phyloP scores from a whole-genome alignment of 1,140 invertebrate species.

The Dolichoris vasculosae region DNA sequence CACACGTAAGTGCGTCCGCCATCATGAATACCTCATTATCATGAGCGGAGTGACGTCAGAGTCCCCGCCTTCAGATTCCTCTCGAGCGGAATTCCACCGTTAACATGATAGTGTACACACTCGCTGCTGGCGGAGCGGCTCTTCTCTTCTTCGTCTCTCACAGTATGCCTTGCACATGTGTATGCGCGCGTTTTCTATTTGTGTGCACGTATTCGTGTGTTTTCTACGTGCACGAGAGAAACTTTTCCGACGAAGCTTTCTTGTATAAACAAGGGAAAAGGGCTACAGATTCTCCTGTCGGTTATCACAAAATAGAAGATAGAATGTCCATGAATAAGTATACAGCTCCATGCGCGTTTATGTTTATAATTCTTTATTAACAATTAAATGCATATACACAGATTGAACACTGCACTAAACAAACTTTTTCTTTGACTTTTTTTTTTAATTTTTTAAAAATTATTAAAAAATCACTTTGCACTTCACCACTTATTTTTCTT shows the following conservation, averaged over 20 bases:
- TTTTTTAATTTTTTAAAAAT: background rate
- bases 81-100: slow-evolving; percentile 83
- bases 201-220: background rate
- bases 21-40: slow-evolving; percentile 90
- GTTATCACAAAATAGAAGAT: background rate
- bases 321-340: background rate
- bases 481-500: slow-evolving; percentile 46
- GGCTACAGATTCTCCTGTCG: background rate
- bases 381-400: background rate
- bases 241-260: background rate
- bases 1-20: slow-evolving; percentile 74
- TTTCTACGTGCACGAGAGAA: background rate
- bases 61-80: slow-evolving; percentile 79
- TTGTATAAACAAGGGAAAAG: slow-evolving; percentile 31
- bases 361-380: background rate
- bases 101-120: slow-evolving; percentile 66
- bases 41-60: slow-evolving; percentile 84
- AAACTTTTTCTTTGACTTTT: slow-evolving; percentile 25
- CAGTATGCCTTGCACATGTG: background rate
- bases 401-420: slow-evolving; percentile 41
- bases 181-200: background rate
- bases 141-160: background rate
- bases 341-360: background rate
- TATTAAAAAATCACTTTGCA: slow-evolving; percentile 49
- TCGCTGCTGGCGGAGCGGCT: slow-evolving; percentile 20